phyloP scores from a whole-genome alignment of 2,888 invertebrate species.

The Leptinotarsa juncta region DNA sequence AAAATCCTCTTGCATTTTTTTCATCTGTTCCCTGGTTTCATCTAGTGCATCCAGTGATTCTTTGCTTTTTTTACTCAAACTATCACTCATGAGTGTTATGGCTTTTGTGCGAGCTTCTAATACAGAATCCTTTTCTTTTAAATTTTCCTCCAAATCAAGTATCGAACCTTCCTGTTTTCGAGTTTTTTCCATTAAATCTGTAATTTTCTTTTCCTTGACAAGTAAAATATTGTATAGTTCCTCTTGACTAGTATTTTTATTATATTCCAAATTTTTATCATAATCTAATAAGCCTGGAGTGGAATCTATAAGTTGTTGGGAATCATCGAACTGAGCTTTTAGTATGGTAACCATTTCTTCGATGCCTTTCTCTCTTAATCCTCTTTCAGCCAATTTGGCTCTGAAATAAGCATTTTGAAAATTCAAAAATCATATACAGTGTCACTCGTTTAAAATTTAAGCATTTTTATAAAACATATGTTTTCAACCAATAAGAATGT shows the following conservation, averaged over 20 bases:
- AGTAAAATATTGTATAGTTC: constrained; percentile 66
- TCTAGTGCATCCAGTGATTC: constrained; percentile 79
- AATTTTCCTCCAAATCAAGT: constrained; percentile 84
- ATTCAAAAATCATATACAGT: too few relatives aligned
- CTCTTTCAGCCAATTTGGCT: constrained; percentile 68
- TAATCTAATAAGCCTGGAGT: constrained; percentile 58
- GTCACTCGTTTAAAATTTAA: not conserved
- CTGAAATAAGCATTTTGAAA: constrained; percentile 44
- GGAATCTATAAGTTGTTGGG: constrained; percentile 62
- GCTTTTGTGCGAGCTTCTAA: constrained; percentile 86
- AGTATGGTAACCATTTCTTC: constrained; percentile 69
- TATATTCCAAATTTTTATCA: constrained; percentile 58
- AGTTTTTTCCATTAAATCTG: constrained; percentile 76
- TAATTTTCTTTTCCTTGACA: constrained; percentile 73
- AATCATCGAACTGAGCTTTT: constrained; percentile 69
- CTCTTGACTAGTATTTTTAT: constrained; percentile 58
- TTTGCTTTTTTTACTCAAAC: constrained; percentile 77
- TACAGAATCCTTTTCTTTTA: constrained; percentile 85
- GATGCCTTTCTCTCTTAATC: constrained; percentile 68
- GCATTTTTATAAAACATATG: not conserved
- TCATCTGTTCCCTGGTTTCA: constrained; percentile 84
- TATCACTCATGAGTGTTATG: constrained; percentile 80
- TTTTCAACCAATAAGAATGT: too few relatives aligned
- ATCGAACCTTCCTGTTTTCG: constrained; percentile 80
- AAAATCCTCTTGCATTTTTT: constrained; percentile 83